Evolutionary conservation across 2,888 invertebrate genomes (phyloP).

Genomic region (Monopis laevigella): DNA sequence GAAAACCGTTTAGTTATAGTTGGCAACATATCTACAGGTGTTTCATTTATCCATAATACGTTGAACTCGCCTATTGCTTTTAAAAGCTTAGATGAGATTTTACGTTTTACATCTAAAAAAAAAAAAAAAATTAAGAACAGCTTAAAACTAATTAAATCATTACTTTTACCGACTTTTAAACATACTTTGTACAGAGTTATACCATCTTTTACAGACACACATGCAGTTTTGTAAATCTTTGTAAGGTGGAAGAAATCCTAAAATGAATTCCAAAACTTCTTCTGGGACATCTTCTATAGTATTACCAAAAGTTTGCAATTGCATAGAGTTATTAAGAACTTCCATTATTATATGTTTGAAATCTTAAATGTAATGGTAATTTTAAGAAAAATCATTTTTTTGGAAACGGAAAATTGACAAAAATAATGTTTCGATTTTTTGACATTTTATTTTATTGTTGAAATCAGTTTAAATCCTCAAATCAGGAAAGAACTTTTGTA

Average conservation of each 20-base stretch:
- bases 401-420: too few relatives aligned
- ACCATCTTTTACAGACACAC: slow-evolving; percentile 89
- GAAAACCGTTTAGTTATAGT: slow-evolving; percentile 93
- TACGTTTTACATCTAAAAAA: slow-evolving; percentile 79
- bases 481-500: too few relatives aligned
- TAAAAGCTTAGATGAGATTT: slow-evolving; percentile 76
- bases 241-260: slow-evolving; percentile 89
- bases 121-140: too few relatives aligned
- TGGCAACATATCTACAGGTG: slow-evolving; percentile 67
- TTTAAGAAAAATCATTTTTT: too few relatives aligned
- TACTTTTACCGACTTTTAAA: too few relatives aligned
- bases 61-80: slow-evolving; percentile 81
- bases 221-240: slow-evolving; percentile 88
- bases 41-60: slow-evolving; percentile 76
- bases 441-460: too few relatives aligned
- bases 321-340: slow-evolving; percentile 36
- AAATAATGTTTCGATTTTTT: too few relatives aligned
- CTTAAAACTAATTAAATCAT: too few relatives aligned
- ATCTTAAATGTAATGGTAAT: too few relatives aligned
- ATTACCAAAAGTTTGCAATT: slow-evolving; percentile 38
- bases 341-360: slow-evolving; percentile 32
- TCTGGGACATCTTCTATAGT: slow-evolving; percentile 83
- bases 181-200: slow-evolving; percentile 84
- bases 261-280: slow-evolving; percentile 92
- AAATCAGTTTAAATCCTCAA: too few relatives aligned